Evolutionary conservation across 2,888 invertebrate species (phyloP).

Genomic region (Troides helena): DNA sequence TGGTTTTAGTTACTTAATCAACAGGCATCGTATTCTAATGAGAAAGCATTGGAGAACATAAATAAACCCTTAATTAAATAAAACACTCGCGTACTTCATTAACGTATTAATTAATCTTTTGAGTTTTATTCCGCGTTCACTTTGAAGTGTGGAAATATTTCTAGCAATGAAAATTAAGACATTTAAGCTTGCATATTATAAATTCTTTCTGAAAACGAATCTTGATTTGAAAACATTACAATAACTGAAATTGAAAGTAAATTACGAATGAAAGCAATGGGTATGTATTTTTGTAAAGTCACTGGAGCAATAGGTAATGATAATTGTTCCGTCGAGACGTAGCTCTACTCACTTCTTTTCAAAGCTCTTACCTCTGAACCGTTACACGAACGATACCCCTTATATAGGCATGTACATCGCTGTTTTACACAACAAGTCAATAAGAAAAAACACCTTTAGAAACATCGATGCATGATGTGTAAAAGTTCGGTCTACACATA

Average conservation of each 20-base stretch:
- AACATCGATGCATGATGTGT: slow-evolving; percentile 31
- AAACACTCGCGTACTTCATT: slow-evolving; percentile 33
- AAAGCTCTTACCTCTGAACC: slow-evolving; percentile 36
- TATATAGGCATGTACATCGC: slow-evolving; percentile 40
- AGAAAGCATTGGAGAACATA: slow-evolving; percentile 35
- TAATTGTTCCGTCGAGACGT: slow-evolving; percentile 62
- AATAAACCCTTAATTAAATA: slow-evolving; percentile 46
- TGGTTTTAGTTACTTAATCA: slow-evolving; percentile 73
- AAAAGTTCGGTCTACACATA: slow-evolving; percentile 16
- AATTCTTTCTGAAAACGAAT: slow-evolving; percentile 9
- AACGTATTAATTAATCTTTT: background rate
- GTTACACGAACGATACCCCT: slow-evolving; percentile 23
- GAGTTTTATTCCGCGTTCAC: background rate
- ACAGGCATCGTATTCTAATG: slow-evolving; percentile 74
- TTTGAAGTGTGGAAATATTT: background rate
- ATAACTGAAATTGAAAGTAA: slow-evolving; percentile 71
- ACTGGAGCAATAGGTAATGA: slow-evolving; percentile 69
- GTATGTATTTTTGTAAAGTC: slow-evolving; percentile 67
- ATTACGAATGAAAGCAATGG: slow-evolving; percentile 62
- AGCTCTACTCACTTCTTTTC: slow-evolving; percentile 48
- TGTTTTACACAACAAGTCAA: slow-evolving; percentile 20
- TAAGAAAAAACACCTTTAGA: slow-evolving; percentile 21
- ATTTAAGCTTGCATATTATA: background rate
- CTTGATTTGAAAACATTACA: slow-evolving; percentile 40
- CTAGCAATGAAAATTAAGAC: no score